Base-by-base conservation (phyloP, 2,888 invertebrate genomes). In the Drosophila demipolita region DNA sequence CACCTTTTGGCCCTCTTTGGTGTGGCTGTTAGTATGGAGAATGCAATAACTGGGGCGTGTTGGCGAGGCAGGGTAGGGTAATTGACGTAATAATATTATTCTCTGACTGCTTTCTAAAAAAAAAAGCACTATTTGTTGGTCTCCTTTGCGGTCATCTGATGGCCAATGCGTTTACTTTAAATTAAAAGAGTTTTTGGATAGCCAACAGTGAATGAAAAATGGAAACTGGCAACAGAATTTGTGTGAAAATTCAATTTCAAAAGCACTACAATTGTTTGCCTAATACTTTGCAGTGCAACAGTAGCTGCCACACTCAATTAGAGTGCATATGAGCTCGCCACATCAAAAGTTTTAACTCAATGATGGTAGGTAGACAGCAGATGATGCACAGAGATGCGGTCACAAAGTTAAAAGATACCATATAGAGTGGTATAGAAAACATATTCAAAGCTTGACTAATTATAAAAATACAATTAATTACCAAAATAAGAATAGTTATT, bases 151-250 rank as follows among this genome's bases (percentile, higher is more conserved):
- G 73, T 57, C 55, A 55, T 68, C 53, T 65, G 55, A 63, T 55
- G 54, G 61, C 48, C 42, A 58, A 61, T 63, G 57, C 82, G 75
- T 84, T 82, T 82, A 69, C 78, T 72, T 81, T 82, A 78, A 72
- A 84, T 84, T 78, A 78, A 78, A 74, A 81, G 66, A 20, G 59
- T 76, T 55, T 42, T 62, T 49, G 55, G 42, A 17, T 40, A 52
- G 60, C 49, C 35, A 55, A 48, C n/a, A 61, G 48, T 45, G 38
- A 54, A 67, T 40, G 35, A 50, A 45, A 36, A 53, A 32, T 12
- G 15, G 29, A 15, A 59, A 35, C 12, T 59, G 20, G 15, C 8
- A 15, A 7, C 23, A 49, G 9, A 52, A 33, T 35, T 32, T 59
- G 17, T 49, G 71, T 40, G 50, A 61, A 54, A 69, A 82, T 66